phyloP scores from a whole-genome alignment of 1,140 invertebrate genomes.

The Lordiphosa clarofinis region DNA sequence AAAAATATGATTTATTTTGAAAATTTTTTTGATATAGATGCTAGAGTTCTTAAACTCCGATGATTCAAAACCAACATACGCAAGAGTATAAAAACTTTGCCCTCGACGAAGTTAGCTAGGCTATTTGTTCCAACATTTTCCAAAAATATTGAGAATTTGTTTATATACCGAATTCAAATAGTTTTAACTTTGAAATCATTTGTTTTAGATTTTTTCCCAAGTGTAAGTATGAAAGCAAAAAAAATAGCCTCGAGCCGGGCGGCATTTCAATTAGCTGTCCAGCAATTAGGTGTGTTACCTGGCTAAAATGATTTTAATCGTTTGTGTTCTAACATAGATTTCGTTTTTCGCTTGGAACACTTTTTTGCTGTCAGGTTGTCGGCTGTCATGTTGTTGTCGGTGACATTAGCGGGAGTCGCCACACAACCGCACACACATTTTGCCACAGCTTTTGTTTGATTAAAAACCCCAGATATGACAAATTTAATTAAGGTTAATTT shows the following conservation, averaged over 20 bases:
- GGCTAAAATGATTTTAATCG: conserved; percentile 70
- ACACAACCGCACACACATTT: conserved; percentile 10
- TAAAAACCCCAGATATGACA: conserved; percentile 60
- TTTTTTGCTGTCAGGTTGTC: conserved; percentile 63
- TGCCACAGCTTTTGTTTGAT: conserved; percentile 37
- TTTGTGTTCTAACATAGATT: conserved; percentile 66
- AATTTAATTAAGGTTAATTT: conserved; percentile 70
- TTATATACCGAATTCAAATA: too few relatives aligned
- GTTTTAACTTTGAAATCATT: too few relatives aligned
- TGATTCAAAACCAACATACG: too few relatives aligned
- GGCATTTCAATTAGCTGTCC: conserved; percentile 70
- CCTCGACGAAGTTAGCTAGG: too few relatives aligned
- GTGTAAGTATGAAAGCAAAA: conserved; percentile 8
- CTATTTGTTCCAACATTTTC: too few relatives aligned
- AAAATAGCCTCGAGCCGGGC: conserved; percentile 21
- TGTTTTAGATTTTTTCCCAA: too few relatives aligned
- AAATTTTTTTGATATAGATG: too few relatives aligned
- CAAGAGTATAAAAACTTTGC: too few relatives aligned
- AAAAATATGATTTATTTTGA: too few relatives aligned
- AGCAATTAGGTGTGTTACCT: conserved; percentile 71
- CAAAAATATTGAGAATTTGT: too few relatives aligned
- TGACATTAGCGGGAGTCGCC: conserved; percentile 50
- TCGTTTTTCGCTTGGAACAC: conserved; percentile 50
- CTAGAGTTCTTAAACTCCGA: too few relatives aligned
- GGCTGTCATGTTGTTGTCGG: conserved; percentile 60